Evolutionary conservation across 2,113 vertebrate species (phyloP).

Genomic region (Ictidomys tridecemlineatus): DNA sequence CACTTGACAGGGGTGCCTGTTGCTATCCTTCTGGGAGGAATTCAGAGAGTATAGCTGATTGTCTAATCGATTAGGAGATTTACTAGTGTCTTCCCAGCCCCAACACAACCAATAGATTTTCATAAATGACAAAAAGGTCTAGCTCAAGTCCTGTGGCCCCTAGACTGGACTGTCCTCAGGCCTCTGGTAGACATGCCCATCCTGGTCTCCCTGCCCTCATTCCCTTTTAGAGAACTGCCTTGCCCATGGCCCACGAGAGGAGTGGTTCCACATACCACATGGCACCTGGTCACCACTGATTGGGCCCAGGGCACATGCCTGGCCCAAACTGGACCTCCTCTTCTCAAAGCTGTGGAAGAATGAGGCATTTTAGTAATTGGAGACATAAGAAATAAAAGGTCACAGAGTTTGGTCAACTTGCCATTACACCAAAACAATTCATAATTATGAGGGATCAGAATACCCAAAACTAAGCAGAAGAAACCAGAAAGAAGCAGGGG

Average conservation of each 20-base stretch:
- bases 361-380: background rate
- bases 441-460: background rate
- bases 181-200: background rate
- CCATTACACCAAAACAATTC: background rate
- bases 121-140: background rate
- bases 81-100: background rate
- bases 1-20: accelerated
- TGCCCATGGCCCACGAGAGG: too few species aligned
- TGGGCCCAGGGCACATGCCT: background rate
- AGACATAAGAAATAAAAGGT: background rate
- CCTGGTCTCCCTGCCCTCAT: background rate
- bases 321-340: background rate
- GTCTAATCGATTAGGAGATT: background rate
- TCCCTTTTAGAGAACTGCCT: background rate
- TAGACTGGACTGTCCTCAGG: too few species aligned
- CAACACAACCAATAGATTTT: background rate
- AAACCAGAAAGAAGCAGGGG: background rate
- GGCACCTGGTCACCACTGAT: background rate
- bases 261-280: background rate
- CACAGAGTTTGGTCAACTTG: background rate
- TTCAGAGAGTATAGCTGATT: background rate
- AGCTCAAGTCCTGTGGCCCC: too few species aligned
- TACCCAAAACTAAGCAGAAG: background rate
- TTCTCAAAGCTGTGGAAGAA: background rate
- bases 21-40: background rate